Conservation (phyloP, 1,140 invertebrate species). For the Cherax destructor region DNA sequence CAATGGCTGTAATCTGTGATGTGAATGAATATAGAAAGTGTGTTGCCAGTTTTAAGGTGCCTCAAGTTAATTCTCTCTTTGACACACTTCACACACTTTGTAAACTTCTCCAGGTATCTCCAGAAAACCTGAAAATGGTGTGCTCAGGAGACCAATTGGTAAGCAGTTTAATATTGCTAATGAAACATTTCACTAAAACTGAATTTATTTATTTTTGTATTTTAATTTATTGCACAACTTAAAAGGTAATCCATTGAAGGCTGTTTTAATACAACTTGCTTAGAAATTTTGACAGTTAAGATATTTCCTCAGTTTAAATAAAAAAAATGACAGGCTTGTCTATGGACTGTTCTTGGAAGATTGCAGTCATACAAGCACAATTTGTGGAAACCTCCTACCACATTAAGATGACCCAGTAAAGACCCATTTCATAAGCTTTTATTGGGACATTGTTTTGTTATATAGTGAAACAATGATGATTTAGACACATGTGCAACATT, state of each 20-base stretch:
- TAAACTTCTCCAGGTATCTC: conserved; percentile 95
- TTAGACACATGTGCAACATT: too few relatives aligned
- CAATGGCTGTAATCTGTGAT: conserved; percentile 98
- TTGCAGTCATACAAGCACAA: too few relatives aligned
- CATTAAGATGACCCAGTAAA: too few relatives aligned
- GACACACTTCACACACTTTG: conserved; percentile 96
- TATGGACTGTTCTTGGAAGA: too few relatives aligned
- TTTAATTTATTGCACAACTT: background rate
- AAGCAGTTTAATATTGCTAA: conserved; percentile 72
- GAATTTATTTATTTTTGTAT: background rate
- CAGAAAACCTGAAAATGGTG: conserved; percentile 96
- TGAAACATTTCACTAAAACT: background rate
- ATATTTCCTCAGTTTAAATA: too few relatives aligned
- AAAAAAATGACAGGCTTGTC: too few relatives aligned
- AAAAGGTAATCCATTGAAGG: background rate
- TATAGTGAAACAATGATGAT: too few relatives aligned
- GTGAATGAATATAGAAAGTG: conserved; percentile 95
- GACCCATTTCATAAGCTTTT: too few relatives aligned
- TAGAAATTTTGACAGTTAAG: too few relatives aligned
- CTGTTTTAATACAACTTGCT: background rate
- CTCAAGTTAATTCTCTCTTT: conserved; percentile 90
- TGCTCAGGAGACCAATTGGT: conserved; percentile 95
- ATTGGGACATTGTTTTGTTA: too few relatives aligned
- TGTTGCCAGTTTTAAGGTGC: conserved; percentile 84
- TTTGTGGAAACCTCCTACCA: too few relatives aligned